Percentiles rank a stretch among this genome's conserved stretches.
Evolutionary conservation across 2,113 vertebrate species (phyloP).

Genomic region (Paedocypris sp.): DNA sequence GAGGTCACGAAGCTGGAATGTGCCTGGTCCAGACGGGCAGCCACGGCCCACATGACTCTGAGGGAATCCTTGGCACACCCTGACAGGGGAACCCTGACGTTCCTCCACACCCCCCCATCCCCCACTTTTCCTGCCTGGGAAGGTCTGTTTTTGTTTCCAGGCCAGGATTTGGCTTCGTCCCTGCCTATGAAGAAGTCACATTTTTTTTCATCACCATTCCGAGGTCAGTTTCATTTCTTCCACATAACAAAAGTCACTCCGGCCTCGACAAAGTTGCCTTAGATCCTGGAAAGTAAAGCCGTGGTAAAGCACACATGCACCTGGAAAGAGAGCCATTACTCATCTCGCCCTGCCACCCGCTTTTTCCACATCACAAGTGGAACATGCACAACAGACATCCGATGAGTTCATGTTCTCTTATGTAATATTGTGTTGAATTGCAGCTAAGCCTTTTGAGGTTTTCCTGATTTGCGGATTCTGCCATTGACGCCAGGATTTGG

Average conservation of each 20-base stretch:
- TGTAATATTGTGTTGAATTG: conserved; percentile 11
- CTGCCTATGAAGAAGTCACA: conserved; percentile 33
- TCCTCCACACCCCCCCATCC: conserved; percentile 16
- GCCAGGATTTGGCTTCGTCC: conserved; percentile 29
- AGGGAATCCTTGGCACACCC: conserved; percentile 71
- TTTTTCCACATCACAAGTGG: conserved; percentile 24
- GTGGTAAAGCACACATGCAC: not conserved
- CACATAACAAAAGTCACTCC: not conserved
- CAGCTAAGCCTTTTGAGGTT: not conserved
- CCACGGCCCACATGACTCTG: conserved; percentile 58
- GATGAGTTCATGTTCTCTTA: conserved; percentile 10
- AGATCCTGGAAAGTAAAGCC: conserved; percentile 29
- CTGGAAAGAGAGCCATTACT: conserved; percentile 8
- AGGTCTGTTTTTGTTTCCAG: conserved; percentile 46
- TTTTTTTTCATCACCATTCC: not conserved
- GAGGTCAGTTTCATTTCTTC: not conserved
- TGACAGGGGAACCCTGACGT: conserved; percentile 56
- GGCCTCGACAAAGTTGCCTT: not conserved
- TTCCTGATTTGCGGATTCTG: not conserved
- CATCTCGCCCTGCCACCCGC: not conserved
- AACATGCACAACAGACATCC: conserved; percentile 11
- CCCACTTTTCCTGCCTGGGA: conserved; percentile 21
- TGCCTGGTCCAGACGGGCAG: conserved; percentile 56
- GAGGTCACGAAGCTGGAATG: conserved; percentile 65
- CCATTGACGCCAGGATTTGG: not conserved